Percentiles rank a stretch among this genome's conserved stretches.
phyloP scores from a whole-genome alignment of 2,113 vertebrate species.

The Tragelaphus strepsiceros region DNA sequence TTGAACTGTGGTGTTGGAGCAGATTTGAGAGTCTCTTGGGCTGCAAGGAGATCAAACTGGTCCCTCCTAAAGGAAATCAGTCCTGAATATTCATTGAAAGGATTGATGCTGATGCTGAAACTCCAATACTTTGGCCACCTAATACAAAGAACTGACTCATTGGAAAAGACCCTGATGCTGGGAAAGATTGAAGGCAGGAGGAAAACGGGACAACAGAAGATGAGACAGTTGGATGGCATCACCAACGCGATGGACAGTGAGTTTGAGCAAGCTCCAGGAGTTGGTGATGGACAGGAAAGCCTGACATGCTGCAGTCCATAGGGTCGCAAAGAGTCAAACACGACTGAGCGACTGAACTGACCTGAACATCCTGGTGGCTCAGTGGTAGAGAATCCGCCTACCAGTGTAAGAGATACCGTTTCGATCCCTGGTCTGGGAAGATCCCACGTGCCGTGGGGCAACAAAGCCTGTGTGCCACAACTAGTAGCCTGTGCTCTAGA shows the following conservation, averaged over 20 bases:
- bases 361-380: background rate
- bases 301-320: background rate
- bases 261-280: background rate
- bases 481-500: background rate
- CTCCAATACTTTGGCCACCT: background rate
- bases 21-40: background rate
- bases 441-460: fast-evolving
- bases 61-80: background rate
- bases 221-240: background rate
- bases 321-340: background rate
- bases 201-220: background rate
- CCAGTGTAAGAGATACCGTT: background rate
- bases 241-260: background rate
- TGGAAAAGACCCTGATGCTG: background rate
- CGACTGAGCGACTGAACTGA: background rate
- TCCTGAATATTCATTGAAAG: background rate
- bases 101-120: background rate
- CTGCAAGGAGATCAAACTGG: background rate
- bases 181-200: background rate
- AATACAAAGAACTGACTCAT: background rate
- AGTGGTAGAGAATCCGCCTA: background rate
- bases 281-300: background rate
- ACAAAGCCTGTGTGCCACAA: background rate
- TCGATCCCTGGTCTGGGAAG: background rate
- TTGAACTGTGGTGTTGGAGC: background rate